Conservation (phyloP, 2,113 vertebrate genomes). For the Machaerirhynchus nigripectus region DNA sequence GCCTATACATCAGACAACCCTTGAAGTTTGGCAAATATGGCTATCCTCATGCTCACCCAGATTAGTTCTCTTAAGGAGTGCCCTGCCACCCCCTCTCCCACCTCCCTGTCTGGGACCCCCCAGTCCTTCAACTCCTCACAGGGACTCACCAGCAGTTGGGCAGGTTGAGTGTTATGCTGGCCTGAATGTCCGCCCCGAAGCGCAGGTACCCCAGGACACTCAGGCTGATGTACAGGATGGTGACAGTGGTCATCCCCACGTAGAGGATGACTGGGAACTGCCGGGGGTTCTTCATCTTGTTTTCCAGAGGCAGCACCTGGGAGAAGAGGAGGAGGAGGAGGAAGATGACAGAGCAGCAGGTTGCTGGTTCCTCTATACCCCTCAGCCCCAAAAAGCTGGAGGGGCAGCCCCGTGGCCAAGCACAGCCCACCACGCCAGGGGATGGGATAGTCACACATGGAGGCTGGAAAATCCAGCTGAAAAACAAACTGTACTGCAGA, state of each 20-base stretch:
- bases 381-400: not conserved
- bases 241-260: slow-evolving; percentile 87
- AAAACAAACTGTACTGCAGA: not conserved
- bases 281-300: slow-evolving; percentile 91
- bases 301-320: slow-evolving; percentile 94
- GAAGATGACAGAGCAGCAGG: not conserved
- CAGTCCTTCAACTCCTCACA: not conserved
- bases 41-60: not conserved
- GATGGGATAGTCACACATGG: not conserved
- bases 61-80: not conserved
- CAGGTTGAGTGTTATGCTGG: slow-evolving; percentile 93
- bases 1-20: not conserved
- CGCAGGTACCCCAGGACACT: slow-evolving; percentile 88
- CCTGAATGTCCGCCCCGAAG: slow-evolving; percentile 80
- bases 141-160: slow-evolving; percentile 92
- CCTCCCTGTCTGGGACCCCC: accelerated
- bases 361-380: accelerated
- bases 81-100: not conserved
- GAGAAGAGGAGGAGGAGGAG: not conserved
- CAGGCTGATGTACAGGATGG: slow-evolving; percentile 87
- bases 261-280: slow-evolving; percentile 85
- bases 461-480: not conserved
- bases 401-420: not conserved
- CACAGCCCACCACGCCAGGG: not conserved
- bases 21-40: not conserved